These are phyloP conservation scores for Nomia melanderi DNA, from an alignment of 1,140 invertebrate genomes.

Conservation along the genomic window DNA sequence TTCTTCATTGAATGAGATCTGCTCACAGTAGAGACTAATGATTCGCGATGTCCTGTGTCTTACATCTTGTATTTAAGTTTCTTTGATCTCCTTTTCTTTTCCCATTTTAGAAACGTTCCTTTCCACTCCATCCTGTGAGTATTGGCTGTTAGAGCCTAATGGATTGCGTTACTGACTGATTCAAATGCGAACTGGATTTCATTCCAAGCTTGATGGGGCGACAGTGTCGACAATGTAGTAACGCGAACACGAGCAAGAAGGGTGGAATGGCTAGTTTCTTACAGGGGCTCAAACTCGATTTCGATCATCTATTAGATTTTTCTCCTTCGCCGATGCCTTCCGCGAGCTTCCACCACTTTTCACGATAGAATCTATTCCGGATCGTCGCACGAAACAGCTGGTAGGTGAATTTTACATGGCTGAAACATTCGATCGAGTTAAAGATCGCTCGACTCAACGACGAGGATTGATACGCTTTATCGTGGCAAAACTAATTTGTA, in stretches of 20 bases:
- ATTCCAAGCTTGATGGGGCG: slow-evolving; percentile 69
- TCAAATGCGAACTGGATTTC: slow-evolving; percentile 80
- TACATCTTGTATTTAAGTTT: slow-evolving; percentile 22
- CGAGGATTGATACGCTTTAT: not conserved
- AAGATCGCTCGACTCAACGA: slow-evolving; percentile 22
- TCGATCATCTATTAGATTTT: slow-evolving; percentile 78
- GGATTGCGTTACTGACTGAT: slow-evolving; percentile 80
- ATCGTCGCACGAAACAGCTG: slow-evolving; percentile 48
- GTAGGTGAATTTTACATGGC: slow-evolving; percentile 25
- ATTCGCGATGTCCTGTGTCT: slow-evolving; percentile 62
- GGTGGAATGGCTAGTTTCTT: slow-evolving; percentile 70
- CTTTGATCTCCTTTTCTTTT: slow-evolving; percentile 50
- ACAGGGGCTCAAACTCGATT: slow-evolving; percentile 76
- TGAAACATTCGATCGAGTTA: slow-evolving; percentile 22
- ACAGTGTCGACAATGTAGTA: slow-evolving; percentile 63
- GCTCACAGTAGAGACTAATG: slow-evolving; percentile 62
- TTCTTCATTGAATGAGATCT: slow-evolving; percentile 21
- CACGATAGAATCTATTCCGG: slow-evolving; percentile 53
- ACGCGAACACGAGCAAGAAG: slow-evolving; percentile 62
- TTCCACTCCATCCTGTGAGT: slow-evolving; percentile 64
- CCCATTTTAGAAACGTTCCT: slow-evolving; percentile 50
- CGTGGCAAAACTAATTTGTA: not conserved
- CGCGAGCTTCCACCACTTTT: slow-evolving; percentile 50
- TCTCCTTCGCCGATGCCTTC: slow-evolving; percentile 63
- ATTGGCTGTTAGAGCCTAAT: slow-evolving; percentile 80